A percentile compares a stretch with the other conserved stretches of the same genome.
phyloP scores from a whole-genome alignment of 2,797 vertebrate genomes.

The Sebastes ruberrimus region DNA sequence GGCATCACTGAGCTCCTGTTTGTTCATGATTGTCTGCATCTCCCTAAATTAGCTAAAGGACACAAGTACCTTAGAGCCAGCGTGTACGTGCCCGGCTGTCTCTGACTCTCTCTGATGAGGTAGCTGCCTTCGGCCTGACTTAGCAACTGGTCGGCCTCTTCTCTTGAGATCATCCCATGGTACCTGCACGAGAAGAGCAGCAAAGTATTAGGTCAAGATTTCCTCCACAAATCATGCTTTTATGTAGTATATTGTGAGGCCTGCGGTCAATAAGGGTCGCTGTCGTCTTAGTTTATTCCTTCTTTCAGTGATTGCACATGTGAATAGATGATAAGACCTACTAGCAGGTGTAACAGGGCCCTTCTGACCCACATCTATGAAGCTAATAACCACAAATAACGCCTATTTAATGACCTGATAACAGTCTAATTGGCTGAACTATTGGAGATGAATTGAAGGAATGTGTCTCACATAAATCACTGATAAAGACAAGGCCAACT shows the following conservation, averaged over 20 bases:
- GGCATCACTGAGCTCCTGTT: too few relatives aligned
- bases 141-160: slow-evolving; percentile 93
- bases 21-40: too few relatives aligned
- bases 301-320: too few relatives aligned
- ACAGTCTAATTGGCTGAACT: neutral
- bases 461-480: neutral
- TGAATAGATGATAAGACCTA: too few relatives aligned
- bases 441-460: neutral
- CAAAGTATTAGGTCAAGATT: neutral
- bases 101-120: slow-evolving; percentile 98
- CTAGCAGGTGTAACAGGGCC: too few relatives aligned
- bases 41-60: too few relatives aligned
- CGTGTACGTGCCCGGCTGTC: slow-evolving; percentile 97
- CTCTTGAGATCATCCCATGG: slow-evolving; percentile 98
- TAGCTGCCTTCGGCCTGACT: slow-evolving; percentile 97
- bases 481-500: slow-evolving; percentile 70
- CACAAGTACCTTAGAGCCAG: slow-evolving; percentile 90
- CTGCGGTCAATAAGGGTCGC: too few relatives aligned
- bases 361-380: too few relatives aligned
- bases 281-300: too few relatives aligned
- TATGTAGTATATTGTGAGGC: neutral
- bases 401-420: too few relatives aligned
- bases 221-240: neutral
- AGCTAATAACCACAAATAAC: too few relatives aligned
- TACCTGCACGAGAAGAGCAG: slow-evolving; percentile 81